Base-by-base conservation (phyloP, 2,113 vertebrate genomes). In the Oreocharis arfaki region DNA sequence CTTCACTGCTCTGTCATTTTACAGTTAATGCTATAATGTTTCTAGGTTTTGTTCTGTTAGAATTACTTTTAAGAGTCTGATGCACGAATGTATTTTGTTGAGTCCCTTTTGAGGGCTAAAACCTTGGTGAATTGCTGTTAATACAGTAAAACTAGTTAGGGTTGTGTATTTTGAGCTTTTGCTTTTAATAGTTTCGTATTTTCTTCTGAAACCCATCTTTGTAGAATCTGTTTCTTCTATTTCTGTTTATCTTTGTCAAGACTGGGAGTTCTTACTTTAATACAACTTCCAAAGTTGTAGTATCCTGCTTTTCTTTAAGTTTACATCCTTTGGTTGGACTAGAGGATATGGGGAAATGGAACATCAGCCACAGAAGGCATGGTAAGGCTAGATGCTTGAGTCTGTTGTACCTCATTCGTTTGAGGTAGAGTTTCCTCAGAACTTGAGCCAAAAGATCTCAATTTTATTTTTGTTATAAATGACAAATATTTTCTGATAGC, bases 301-400 rank as follows among this genome's bases (percentile, higher is more conserved):
- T 57, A 37, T 92, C 64, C 61, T 94, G 67, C 70, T 85, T 94
- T 95, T 83, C 83, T 79, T 85, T 90, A 89, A 93, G 33, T 94
- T 77, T 94, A 42, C 57, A 9, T 93, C 74, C 73, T 94, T 89
- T 95, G 80, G 33, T 95, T 96, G 92, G 78, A 91, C 41, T 94
- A 95, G 79, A 95, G 70, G 70, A 65, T 94, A 28, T 93, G 94
- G 89, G 94, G 70, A 82, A 89, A 85, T 2, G 27, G 89, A 95
- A 61, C 87, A 85, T 76, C 93, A 91, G 87, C 80, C 81, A 16
- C 82, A 89, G 84, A 78, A 96, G 61, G 84, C 59, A 57, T 94
- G 93, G 96, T 97, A 95, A 96, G 94, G 89, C 67, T 93, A 97
- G 81, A 76, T 89, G 57, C 57, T 96, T 28, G 30, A 87, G 78